Conservation (phyloP, 2,797 vertebrate genomes). For the Phrynocephalus guinanensis region DNA sequence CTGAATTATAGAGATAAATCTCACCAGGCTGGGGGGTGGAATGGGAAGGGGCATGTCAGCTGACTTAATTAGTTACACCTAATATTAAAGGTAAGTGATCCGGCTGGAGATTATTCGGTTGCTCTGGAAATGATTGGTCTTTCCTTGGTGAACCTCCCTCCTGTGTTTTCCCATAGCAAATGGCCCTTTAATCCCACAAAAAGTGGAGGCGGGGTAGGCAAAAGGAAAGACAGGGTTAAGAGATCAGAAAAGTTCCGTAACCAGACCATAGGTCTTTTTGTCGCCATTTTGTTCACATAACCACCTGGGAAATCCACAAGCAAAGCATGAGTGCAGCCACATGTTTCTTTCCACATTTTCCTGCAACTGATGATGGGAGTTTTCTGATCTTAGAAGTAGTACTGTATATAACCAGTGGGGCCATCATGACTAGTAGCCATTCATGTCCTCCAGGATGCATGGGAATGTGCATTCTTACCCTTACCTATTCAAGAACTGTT, state of each 20-base stretch:
- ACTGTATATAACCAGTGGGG: not conserved
- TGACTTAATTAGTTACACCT: too few relatives aligned
- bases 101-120: not conserved
- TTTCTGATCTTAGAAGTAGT: not conserved
- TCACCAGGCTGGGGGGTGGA: too few relatives aligned
- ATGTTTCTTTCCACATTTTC: not conserved
- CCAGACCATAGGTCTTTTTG: not conserved
- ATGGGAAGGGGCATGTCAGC: not conserved
- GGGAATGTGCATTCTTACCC: not conserved
- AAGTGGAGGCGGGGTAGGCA: not conserved
- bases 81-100: not conserved
- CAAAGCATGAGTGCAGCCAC: not conserved
- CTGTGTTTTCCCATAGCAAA: not conserved
- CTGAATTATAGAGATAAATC: constrained; percentile 12
- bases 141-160: not conserved
- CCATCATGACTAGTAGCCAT: not conserved
- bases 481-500: not conserved
- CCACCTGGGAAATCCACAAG: not conserved
- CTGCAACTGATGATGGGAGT: not conserved
- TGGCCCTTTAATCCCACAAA: not conserved
- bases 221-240: not conserved
- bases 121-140: not conserved
- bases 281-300: not conserved
- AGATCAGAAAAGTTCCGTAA: not conserved
- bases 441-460: not conserved